Evolutionary conservation across 2,888 invertebrate species (phyloP).

Genomic region (Sthenelais limicola): DNA sequence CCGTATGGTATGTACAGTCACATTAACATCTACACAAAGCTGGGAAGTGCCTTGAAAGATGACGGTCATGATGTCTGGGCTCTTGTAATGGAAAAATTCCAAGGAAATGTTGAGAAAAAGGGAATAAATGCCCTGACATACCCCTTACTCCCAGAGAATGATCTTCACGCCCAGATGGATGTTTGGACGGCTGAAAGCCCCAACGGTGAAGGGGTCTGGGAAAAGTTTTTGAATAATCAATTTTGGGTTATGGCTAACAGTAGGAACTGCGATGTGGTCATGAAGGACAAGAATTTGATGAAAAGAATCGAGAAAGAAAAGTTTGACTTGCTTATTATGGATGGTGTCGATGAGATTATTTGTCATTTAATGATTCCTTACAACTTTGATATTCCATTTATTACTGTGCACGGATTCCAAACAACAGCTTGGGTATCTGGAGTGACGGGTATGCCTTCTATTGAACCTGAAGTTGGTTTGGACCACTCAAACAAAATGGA

Average conservation of each 20-base stretch:
- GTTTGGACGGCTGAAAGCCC: neutral
- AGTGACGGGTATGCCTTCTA: slow-evolving; percentile 34
- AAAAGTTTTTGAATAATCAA: neutral
- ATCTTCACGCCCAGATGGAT: neutral
- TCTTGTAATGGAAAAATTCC: neutral
- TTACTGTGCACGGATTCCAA: slow-evolving; percentile 17
- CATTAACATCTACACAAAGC: too few species aligned
- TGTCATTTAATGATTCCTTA: slow-evolving; percentile 28
- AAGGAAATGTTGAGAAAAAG: neutral
- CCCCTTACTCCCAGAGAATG: neutral
- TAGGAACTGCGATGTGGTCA: neutral
- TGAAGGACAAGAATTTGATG: neutral
- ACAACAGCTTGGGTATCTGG: slow-evolving; percentile 24
- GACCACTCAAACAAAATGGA: slow-evolving; percentile 5
- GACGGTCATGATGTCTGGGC: slow-evolving; percentile 11
- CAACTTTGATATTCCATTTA: slow-evolving; percentile 36
- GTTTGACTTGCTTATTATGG: slow-evolving; percentile 21
- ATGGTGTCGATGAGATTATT: slow-evolving; percentile 3
- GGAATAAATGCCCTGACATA: neutral
- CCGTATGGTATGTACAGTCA: too few species aligned
- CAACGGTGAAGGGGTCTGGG: neutral
- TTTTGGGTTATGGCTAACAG: too few species aligned
- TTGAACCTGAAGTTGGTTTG: slow-evolving; percentile 15
- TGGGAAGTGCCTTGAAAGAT: too few species aligned
- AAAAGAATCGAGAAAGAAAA: neutral